phyloP scores from a whole-genome alignment of 2,113 vertebrate species.

The Cyphomyrus plagiostoma region DNA sequence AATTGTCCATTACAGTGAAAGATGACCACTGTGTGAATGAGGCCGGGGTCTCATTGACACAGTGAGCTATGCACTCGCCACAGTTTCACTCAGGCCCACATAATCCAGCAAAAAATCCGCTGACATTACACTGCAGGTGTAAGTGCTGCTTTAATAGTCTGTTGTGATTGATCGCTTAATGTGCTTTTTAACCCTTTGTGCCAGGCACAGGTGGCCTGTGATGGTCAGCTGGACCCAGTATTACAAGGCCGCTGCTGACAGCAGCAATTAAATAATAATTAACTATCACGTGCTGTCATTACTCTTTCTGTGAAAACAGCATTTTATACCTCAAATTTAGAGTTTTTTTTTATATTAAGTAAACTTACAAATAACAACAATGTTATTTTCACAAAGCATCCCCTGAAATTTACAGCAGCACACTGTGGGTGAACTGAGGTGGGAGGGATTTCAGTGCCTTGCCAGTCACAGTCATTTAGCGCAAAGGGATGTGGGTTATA shows the following conservation, averaged over 20 bases:
- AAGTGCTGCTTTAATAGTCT: neutral
- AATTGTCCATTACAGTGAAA: slow-evolving; percentile 87
- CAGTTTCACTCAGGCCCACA: neutral
- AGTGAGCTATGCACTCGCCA: neutral
- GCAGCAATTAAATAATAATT: neutral
- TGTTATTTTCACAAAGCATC: neutral
- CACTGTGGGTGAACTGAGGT: neutral
- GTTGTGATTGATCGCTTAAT: neutral
- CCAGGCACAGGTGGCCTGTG: neutral
- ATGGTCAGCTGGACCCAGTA: neutral
- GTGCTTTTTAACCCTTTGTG: neutral
- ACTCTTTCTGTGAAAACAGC: neutral
- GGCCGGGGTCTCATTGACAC: neutral
- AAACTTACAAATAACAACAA: neutral
- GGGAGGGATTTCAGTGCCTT: slow-evolving; percentile 39
- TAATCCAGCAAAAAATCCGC: neutral
- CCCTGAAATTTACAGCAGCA: neutral
- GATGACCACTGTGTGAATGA: slow-evolving; percentile 62
- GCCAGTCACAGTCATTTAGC: slow-evolving; percentile 52
- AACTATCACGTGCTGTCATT: neutral
- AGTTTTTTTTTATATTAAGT: neutral
- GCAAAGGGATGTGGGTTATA: neutral
- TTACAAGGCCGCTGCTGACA: neutral
- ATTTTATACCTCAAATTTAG: neutral
- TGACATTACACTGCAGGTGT: neutral